Evolutionary conservation across 2,888 invertebrate genomes (phyloP), one percentile per base, ranked within the genome.

Genomic region (Podotricha telesiphe): DNA sequence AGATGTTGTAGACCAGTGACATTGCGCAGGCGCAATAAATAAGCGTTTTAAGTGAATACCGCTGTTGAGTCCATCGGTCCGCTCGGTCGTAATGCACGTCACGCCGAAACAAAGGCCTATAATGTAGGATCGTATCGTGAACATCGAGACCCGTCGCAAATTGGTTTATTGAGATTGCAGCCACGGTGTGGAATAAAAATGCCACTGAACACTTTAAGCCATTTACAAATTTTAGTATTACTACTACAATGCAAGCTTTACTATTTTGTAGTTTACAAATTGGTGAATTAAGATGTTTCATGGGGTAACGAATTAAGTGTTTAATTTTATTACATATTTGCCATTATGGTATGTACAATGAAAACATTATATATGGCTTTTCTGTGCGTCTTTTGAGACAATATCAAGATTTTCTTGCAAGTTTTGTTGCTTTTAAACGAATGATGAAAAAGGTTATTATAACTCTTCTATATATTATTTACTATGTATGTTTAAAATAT

Each of bases 101-200:
- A 65, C 73, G 64, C 82, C 79, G 79, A 80, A 83, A 86, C 86
- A 86, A 85, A 85, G 80, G 80, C 71, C 78, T 77, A 82, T 83
- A 84, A 84, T 82, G 77, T 77, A 83, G 75, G 75, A 76, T 77
- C 77, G 78, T 80, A 80, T 80, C 79, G 74, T 72, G 73, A 72
- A 73, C 79, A 79, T 79, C 79, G 78, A 75, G 75, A 74, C 78
- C 82, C 80, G 79, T 85, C 85, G 83, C 87, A 86, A 89, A 89
- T 89, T 89, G 88, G 86, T 88, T 89, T 89, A 89, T 89, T 87
- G 89, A 85, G 86, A 86, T 85, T 85, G 87, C 82, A 82, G 80
- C 82, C 73, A 78, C 82, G 81, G 80, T 82, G 81, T 76, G 75
- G 80, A 80, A 80, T 84, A 83, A 80, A 81, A 82, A 77, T 65